Percentiles rank a stretch among this genome's conserved stretches.
phyloP scores from a whole-genome alignment of 1,140 invertebrate species.

The Aleiodes sp. region DNA sequence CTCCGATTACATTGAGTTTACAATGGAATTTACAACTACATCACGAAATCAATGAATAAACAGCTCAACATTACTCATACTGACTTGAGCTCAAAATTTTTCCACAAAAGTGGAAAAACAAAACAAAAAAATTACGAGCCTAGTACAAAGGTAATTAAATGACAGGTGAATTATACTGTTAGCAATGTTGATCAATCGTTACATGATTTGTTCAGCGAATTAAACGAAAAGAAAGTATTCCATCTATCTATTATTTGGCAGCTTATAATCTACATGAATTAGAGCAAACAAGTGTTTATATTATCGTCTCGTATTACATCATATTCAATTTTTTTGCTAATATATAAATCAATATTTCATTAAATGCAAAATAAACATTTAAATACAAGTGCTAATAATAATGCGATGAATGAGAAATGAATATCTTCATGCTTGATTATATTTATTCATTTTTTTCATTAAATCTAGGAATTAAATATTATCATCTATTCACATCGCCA shows the following conservation, averaged over 20 bases:
- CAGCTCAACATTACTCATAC: neutral
- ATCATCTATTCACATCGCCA: constrained; percentile 18
- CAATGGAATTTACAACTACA: neutral
- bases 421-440: neutral
- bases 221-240: too few relatives aligned
- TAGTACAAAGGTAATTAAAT: neutral
- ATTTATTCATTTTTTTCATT: neutral
- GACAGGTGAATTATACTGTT: neutral
- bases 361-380: neutral
- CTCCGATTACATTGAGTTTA: constrained; percentile 16
- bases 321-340: neutral
- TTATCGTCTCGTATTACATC: neutral
- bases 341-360: neutral
- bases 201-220: too few relatives aligned
- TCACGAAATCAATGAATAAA: neutral
- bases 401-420: neutral
- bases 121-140: neutral
- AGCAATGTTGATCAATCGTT: neutral
- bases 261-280: constrained; percentile 2
- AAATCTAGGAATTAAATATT: constrained; percentile 7
- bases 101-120: neutral
- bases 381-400: constrained; percentile 1
- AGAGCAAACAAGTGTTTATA: neutral
- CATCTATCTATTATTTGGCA: neutral
- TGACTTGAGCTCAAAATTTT: neutral